A percentile compares a stretch with the other conserved stretches of the same genome.
Conservation (phyloP, 2,797 vertebrate genomes). For the Salmo trutta region DNA sequence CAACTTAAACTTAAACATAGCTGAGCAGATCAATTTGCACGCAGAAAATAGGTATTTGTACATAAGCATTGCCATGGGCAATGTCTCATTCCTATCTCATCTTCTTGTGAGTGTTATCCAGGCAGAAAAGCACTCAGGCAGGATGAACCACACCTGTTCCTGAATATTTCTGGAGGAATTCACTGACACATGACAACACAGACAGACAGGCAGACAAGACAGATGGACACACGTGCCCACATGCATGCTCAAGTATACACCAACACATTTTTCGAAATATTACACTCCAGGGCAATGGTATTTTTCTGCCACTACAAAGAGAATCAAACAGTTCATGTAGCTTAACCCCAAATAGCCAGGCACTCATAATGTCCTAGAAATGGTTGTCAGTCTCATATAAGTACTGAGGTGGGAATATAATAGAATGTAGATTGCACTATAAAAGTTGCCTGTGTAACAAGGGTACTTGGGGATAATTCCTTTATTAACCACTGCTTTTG, state of each 20-base stretch:
- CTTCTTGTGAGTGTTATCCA: not conserved
- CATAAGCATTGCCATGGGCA: not conserved
- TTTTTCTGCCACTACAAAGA: not conserved
- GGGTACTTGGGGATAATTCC: conserved; percentile 38
- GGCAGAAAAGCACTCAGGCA: not conserved
- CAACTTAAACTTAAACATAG: not conserved
- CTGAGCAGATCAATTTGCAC: not conserved
- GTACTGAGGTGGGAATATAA: conserved; percentile 29
- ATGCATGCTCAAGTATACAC: conserved; percentile 18
- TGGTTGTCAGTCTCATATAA: conserved; percentile 24
- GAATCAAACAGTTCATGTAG: not conserved
- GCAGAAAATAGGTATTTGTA: conserved; percentile 1
- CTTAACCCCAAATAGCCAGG: not conserved
- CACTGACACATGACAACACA: not conserved
- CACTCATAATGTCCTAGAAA: not conserved
- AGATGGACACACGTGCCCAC: not conserved
- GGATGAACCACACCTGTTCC: not conserved
- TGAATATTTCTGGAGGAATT: not conserved
- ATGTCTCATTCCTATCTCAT: not conserved
- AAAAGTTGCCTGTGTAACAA: conserved; percentile 47
- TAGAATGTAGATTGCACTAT: conserved; percentile 42
- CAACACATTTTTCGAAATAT: not conserved
- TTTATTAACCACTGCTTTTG: conserved; percentile 39
- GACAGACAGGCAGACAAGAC: not conserved
- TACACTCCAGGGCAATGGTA: not conserved